Evolutionary conservation across 1,140 invertebrate species (phyloP).

Genomic region (Scaptomyza graminum): DNA sequence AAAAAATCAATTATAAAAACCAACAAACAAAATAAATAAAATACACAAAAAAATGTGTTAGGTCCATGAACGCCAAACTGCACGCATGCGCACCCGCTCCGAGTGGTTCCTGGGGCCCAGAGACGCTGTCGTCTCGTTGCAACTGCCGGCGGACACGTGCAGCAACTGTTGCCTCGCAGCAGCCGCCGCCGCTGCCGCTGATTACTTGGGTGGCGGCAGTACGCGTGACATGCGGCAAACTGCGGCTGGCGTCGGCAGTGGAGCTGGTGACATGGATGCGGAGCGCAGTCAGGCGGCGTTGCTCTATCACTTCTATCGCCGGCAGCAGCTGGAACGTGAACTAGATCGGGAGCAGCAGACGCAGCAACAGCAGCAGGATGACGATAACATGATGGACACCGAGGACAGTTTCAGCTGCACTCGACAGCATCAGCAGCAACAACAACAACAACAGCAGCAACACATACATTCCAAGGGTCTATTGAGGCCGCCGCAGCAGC

Average conservation of each 20-base stretch:
- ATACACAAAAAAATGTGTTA: conserved; percentile 75
- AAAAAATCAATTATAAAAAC: conserved; percentile 15
- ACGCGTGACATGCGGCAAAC: conserved; percentile 66
- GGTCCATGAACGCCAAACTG: conserved; percentile 97
- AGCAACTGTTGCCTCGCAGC: conserved; percentile 77
- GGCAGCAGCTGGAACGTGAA: conserved; percentile 64
- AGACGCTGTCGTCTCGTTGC: conserved; percentile 82
- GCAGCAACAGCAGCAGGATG: background rate
- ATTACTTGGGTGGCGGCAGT: conserved; percentile 75
- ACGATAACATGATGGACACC: conserved; percentile 73
- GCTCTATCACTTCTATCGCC: conserved; percentile 69
- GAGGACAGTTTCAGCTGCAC: conserved; percentile 66
- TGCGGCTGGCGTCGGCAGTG: conserved; percentile 33
- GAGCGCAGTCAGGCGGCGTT: conserved; percentile 53
- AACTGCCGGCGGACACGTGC: conserved; percentile 71
- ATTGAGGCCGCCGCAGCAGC: conserved; percentile 61
- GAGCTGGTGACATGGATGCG: conserved; percentile 39
- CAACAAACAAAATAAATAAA: conserved; percentile 1
- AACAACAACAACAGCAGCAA: conserved; percentile 47
- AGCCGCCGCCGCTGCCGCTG: conserved; percentile 51
- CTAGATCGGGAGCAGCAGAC: conserved; percentile 42
- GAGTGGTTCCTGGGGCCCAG: conserved; percentile 95
- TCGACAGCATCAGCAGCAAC: conserved; percentile 53
- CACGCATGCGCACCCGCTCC: conserved; percentile 95
- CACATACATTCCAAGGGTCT: conserved; percentile 75